Evolutionary conservation across 2,888 invertebrate genomes (phyloP).

Genomic region (Meliscaeva auricollis): DNA sequence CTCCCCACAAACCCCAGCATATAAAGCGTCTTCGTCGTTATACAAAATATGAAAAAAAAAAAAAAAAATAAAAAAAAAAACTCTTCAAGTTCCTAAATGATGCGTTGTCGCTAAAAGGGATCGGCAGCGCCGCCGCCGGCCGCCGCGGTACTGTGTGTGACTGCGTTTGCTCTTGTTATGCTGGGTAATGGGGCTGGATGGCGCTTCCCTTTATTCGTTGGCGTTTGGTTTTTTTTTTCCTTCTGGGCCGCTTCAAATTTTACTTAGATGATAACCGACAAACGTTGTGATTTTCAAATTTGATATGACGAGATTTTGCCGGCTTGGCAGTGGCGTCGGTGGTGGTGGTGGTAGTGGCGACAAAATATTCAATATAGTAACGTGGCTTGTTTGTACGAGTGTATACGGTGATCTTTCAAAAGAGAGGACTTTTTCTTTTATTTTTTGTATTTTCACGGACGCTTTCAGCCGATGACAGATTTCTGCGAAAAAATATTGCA

Average conservation of each 20-base stretch:
- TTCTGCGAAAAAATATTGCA: constrained; percentile 73
- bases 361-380: constrained; percentile 71
- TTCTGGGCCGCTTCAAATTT: constrained; percentile 37
- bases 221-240: constrained; percentile 33
- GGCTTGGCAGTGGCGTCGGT: constrained; percentile 26
- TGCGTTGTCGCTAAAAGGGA: constrained; percentile 54
- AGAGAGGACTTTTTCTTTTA: constrained; percentile 8
- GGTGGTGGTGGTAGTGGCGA: constrained; percentile 58
- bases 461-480: constrained; percentile 75
- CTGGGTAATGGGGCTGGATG: constrained; percentile 74
- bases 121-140: constrained; percentile 34
- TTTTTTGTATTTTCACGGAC: constrained; percentile 61
- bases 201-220: constrained; percentile 72
- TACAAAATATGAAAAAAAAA: neutral
- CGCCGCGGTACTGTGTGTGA: constrained; percentile 26
- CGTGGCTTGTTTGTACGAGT: constrained; percentile 21
- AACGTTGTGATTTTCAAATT: constrained; percentile 75
- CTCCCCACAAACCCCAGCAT: constrained; percentile 28
- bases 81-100: constrained; percentile 55
- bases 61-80: constrained; percentile 6
- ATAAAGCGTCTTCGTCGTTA: constrained; percentile 13
- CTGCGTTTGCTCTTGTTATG: constrained; percentile 65
- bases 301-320: constrained; percentile 65
- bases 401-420: constrained; percentile 1
- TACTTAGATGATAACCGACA: constrained; percentile 74